Conservation (phyloP, 1,140 invertebrate species). For the Cylas formicarius region DNA sequence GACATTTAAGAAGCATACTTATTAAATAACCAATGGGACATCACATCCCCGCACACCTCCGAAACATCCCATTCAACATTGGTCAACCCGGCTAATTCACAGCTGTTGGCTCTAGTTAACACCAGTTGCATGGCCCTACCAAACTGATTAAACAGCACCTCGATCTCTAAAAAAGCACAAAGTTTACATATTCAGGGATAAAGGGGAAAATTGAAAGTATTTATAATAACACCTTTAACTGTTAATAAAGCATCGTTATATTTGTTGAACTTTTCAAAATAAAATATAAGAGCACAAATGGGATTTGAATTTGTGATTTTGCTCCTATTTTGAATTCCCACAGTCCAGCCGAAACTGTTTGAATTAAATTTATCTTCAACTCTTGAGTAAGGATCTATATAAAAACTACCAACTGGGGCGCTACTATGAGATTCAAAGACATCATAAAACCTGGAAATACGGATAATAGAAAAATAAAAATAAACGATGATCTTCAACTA, state of each 20-base stretch:
- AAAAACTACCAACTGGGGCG: slow-evolving; percentile 68
- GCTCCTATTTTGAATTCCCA: slow-evolving; percentile 62
- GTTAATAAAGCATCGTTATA: slow-evolving; percentile 63
- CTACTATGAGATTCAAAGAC: slow-evolving; percentile 64
- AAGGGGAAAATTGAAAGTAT: not conserved
- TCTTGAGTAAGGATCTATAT: slow-evolving; percentile 73
- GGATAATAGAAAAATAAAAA: not conserved
- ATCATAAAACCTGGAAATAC: slow-evolving; percentile 55
- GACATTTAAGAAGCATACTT: slow-evolving; percentile 32
- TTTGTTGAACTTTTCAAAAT: slow-evolving; percentile 58
- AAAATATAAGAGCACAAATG: slow-evolving; percentile 73
- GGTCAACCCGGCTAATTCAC: slow-evolving; percentile 73
- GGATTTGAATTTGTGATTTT: slow-evolving; percentile 54
- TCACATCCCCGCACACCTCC: slow-evolving; percentile 69
- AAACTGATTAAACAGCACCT: slow-evolving; percentile 74
- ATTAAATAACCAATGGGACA: slow-evolving; percentile 75
- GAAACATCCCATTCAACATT: slow-evolving; percentile 90
- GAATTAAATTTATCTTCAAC: slow-evolving; percentile 53
- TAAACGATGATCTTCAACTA: too few relatives aligned
- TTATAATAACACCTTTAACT: slow-evolving; percentile 48
- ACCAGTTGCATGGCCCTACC: slow-evolving; percentile 77
- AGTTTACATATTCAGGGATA: not conserved
- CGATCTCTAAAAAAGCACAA: slow-evolving; percentile 50
- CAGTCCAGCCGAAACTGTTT: slow-evolving; percentile 54
- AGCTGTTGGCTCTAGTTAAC: slow-evolving; percentile 68